Base-by-base conservation (phyloP, 1,140 invertebrate genomes). In the Rhopalosiphum maidis region DNA sequence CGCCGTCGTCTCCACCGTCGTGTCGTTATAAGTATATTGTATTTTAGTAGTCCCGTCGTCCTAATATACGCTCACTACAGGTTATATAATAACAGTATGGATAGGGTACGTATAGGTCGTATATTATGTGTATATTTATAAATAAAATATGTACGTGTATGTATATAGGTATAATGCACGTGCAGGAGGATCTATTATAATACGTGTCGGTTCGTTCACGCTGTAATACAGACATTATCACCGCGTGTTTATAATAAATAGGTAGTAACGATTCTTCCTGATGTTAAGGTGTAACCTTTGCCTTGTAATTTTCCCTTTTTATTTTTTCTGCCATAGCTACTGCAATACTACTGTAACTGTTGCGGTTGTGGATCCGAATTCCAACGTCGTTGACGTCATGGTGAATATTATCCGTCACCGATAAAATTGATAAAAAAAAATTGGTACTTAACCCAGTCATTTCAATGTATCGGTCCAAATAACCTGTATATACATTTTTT, bases 221-320 rank as follows among this genome's bases (percentile, higher is more conserved):
- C 9, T 43, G 37, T 87, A 87, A 87, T 87, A 87, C 85, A 87
- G 85, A 87, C 85, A 87, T 87, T 87, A 87, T 87, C 85, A 7
- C 30, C 37, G 82, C 23, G 8, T 8, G 37, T 43, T 85, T 85
- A 85, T 77, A 77, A n/a, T 77, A 77, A 77, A 77, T 77, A 77
- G 30, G 60, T 77, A 35, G 30, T n/a, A n/a, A 18, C 60, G 60
- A 77, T 77, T 77, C 60, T n/a, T 77, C 30, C 30, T 18, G 60
- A 77, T 35, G 18, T 77, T 18, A 7, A 77, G 60, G 60, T 77
- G 60, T 77, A n/a, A 77, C 60, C 30, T 77, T 4, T n/a, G 60
- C n/a, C 60, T n/a, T 77, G n/a, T n/a, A n/a, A 77, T 77, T 77
- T 77, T 77, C 30, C 30, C n/a, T 77, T 77, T n/a, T 77, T 15